phyloP scores from a whole-genome alignment of 2,113 vertebrate genomes.

The Paraplagusia blochii region DNA sequence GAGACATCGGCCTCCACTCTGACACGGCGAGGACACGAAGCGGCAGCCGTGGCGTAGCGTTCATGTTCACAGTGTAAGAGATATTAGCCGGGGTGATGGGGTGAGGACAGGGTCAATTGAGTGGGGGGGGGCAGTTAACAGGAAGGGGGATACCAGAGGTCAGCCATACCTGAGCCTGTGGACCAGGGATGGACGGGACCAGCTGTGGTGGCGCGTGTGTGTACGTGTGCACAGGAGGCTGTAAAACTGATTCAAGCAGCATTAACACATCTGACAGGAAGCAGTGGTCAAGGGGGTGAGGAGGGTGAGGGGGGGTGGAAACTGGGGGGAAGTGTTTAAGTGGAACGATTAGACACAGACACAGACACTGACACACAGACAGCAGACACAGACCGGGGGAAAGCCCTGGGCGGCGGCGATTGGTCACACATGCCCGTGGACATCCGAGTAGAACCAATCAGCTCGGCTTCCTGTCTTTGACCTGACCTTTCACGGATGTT shows the following conservation, averaged over 20 bases:
- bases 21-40: slow-evolving; percentile 17
- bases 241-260: slow-evolving; percentile 73
- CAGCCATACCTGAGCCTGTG: slow-evolving; percentile 56
- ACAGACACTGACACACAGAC: slow-evolving; percentile 5
- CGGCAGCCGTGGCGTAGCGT: slow-evolving; percentile 30
- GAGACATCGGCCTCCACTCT: too few species aligned
- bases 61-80: slow-evolving; percentile 46
- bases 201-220: slow-evolving; percentile 54
- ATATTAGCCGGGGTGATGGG: slow-evolving; percentile 41
- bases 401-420: slow-evolving; percentile 67
- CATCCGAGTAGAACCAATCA: slow-evolving; percentile 74
- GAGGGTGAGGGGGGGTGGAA: slow-evolving; percentile 73
- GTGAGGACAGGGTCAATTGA: slow-evolving; percentile 59
- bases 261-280: slow-evolving; percentile 74
- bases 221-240: slow-evolving; percentile 45
- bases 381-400: slow-evolving; percentile 54
- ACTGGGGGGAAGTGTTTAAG: slow-evolving; percentile 54
- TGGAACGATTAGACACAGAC: slow-evolving; percentile 72
- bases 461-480: slow-evolving; percentile 74
- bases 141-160: slow-evolving; percentile 18
- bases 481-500: slow-evolving; percentile 62
- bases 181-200: slow-evolving; percentile 61
- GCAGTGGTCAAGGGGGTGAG: slow-evolving; percentile 57
- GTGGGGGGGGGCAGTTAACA: slow-evolving; percentile 37
- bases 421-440: slow-evolving; percentile 75